phyloP scores from a whole-genome alignment of 2,888 invertebrate species.

The Sarcophaga carnaria region DNA sequence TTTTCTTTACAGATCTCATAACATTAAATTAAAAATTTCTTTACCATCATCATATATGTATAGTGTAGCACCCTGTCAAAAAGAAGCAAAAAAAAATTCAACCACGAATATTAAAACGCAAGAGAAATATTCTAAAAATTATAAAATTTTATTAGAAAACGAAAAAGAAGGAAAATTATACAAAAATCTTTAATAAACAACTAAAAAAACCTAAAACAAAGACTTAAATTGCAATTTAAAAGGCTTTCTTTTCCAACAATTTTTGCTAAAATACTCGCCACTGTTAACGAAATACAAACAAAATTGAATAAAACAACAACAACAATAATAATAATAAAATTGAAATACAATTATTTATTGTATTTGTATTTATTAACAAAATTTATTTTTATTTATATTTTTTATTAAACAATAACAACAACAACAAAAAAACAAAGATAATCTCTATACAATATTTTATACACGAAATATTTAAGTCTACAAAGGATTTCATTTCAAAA shows the following conservation, averaged over 20 bases:
- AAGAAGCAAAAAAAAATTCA: conserved; percentile 12
- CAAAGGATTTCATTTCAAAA: not conserved
- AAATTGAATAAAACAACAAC: not conserved
- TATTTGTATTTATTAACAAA: not conserved
- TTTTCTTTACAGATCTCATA: conserved; percentile 68
- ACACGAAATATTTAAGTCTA: not conserved
- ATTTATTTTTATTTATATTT: not conserved
- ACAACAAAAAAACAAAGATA: not conserved
- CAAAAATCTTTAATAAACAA: conserved; percentile 36
- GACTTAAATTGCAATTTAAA: conserved; percentile 60
- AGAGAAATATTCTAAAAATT: not conserved
- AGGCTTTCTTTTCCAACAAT: conserved; percentile 50
- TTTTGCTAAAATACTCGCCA: conserved; percentile 62
- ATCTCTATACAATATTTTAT: not conserved
- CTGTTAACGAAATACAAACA: conserved; percentile 52
- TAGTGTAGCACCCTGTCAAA: not conserved
- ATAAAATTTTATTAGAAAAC: conserved; percentile 8
- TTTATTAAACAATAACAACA: not conserved
- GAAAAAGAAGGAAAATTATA: not conserved
- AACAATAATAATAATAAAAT: too few relatives aligned
- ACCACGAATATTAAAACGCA: not conserved
- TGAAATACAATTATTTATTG: not conserved
- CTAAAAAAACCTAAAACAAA: conserved; percentile 40
- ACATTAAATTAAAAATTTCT: conserved; percentile 37
- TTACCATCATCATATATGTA: conserved; percentile 2